Evolutionary conservation across 2,797 vertebrate genomes (phyloP), one percentile per base, ranked within the genome.

Genomic region (Chelidonichthys spinosus): DNA sequence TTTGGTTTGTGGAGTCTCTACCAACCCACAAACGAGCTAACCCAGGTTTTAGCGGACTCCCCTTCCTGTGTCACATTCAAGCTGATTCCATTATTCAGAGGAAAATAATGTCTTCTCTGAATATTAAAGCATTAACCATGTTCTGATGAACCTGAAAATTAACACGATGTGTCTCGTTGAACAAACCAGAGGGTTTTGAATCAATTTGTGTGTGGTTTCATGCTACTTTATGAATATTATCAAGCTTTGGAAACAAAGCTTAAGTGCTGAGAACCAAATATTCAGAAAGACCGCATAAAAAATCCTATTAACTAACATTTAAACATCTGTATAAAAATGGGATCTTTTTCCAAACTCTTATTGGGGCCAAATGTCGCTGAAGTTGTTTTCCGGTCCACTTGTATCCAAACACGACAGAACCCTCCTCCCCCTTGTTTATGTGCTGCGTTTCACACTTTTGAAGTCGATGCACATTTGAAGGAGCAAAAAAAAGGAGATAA

Each of bases 391-490:
- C 65, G 61, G 62, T 52, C 56, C 42, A 54, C 69, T 76, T 73
- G 82, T 66, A 59, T 63, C 60, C 53, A 44, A 84, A 75, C 67
- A 35, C 2, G 60, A 72, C 73, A 15, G 37, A 63, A 10, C 59
- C 72, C 47, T 4, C 46, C 17, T 3, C 7, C n/a, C 43, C 35
- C 74, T 68, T 76, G 72, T 88, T 91, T 89, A 71, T 62, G 75
- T 39, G 64, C 72, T 11, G 33, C 2, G 11, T 78, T 85, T 88
- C 69, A 79, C 76, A 84, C 86, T 83, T 87, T 69, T 83, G 80
- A 83, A 83, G 83, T 71, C 3, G 7, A 68, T 62, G 79, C 74
- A 63, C 85, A 85, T 83, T 87, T 85, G 69, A 89, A 77, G 78
- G 32, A 76, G 65, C 69, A 39, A 64, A 62, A 56, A 33, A 33